These are phyloP conservation scores for Portunus trituberculatus DNA, from an alignment of 1,140 invertebrate species.

Conservation along the genomic window DNA sequence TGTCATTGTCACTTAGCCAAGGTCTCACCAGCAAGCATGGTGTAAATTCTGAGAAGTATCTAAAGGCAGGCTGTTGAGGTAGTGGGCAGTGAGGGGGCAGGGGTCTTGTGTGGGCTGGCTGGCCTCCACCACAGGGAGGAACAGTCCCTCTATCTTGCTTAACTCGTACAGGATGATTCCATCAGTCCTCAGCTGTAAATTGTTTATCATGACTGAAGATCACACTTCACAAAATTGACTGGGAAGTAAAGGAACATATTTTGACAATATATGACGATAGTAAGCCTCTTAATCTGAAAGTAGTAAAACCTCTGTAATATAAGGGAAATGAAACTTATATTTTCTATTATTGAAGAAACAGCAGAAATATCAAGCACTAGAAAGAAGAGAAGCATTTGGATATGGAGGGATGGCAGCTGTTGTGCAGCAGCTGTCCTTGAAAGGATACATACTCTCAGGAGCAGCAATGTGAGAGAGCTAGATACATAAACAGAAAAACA, in stretches of 20 bases:
- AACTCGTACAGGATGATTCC: conserved; percentile 36
- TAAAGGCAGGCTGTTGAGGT: not conserved
- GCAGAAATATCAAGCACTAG: too few relatives aligned
- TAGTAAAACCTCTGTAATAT: too few relatives aligned
- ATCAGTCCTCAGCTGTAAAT: not conserved
- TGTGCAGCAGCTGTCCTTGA: too few relatives aligned
- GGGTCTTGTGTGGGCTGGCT: not conserved
- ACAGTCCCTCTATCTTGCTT: conserved; percentile 40
- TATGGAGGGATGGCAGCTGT: too few relatives aligned
- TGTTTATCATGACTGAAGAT: not conserved
- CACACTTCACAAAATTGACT: not conserved
- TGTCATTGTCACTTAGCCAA: not conserved
- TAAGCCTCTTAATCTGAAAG: too few relatives aligned
- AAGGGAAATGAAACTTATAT: too few relatives aligned
- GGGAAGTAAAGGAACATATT: not conserved
- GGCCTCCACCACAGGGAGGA: conserved; percentile 13
- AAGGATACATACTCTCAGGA: too few relatives aligned
- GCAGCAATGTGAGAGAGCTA: too few relatives aligned
- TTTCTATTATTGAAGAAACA: too few relatives aligned
- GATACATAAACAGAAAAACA: too few relatives aligned
- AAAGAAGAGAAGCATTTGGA: too few relatives aligned
- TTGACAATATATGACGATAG: too few relatives aligned
- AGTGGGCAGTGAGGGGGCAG: not conserved
- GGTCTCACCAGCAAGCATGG: not conserved
- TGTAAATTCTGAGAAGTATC: not conserved